Percentiles rank a stretch among this genome's conserved stretches.
These are phyloP conservation scores for Trichogramma evanescens DNA, from an alignment of 2,888 invertebrate species.

Conservation along the genomic window DNA sequence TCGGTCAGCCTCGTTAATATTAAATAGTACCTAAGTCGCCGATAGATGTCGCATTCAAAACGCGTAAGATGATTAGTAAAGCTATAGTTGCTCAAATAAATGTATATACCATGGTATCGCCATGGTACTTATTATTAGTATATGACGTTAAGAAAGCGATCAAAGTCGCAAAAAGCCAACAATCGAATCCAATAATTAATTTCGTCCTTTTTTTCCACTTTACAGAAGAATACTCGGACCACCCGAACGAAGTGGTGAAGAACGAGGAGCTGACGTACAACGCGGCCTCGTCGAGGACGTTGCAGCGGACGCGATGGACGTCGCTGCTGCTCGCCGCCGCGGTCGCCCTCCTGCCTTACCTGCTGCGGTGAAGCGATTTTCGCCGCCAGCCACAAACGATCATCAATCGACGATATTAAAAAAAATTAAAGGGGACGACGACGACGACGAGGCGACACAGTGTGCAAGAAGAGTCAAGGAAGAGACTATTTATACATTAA, in stretches of 20 bases:
- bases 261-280: slow-evolving; percentile 83
- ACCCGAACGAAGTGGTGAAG: slow-evolving; percentile 87
- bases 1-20: not conserved
- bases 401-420: slow-evolving; percentile 29
- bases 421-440: slow-evolving; percentile 29
- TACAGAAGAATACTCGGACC: slow-evolving; percentile 77
- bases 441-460: slow-evolving; percentile 28
- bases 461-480: not conserved
- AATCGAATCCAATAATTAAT: not conserved
- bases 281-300: slow-evolving; percentile 37
- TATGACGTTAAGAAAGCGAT: not conserved
- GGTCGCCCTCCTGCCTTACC: slow-evolving; percentile 34
- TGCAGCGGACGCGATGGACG: slow-evolving; percentile 22
- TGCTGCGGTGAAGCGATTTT: slow-evolving; percentile 44
- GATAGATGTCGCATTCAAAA: not conserved
- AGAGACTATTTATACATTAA: not conserved
- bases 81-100: too few species aligned
- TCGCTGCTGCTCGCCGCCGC: slow-evolving; percentile 34
- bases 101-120: too few species aligned
- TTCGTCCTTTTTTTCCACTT: slow-evolving; percentile 29
- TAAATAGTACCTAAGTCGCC: not conserved
- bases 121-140: too few species aligned
- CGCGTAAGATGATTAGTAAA: too few species aligned
- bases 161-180: not conserved
- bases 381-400: slow-evolving; percentile 21